A percentile compares a stretch with the other conserved stretches of the same genome.
Evolutionary conservation across 2,888 invertebrate genomes (phyloP).

Genomic region (Cactoblastis cactorum): DNA sequence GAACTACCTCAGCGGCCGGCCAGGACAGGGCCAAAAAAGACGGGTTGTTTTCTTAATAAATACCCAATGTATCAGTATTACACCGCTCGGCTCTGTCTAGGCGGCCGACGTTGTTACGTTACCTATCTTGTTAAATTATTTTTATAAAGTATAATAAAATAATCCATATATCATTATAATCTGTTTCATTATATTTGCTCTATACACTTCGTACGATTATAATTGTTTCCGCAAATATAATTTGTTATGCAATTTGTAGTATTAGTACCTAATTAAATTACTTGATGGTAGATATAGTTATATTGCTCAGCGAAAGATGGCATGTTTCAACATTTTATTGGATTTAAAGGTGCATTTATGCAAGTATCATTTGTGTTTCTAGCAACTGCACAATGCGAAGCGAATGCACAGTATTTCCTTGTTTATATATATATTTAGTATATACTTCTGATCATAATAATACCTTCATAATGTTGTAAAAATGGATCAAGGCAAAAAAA

Average conservation of each 20-base stretch:
- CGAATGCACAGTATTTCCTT: too few relatives aligned
- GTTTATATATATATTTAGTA: too few relatives aligned
- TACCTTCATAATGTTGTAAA: too few relatives aligned
- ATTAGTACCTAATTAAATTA: too few relatives aligned
- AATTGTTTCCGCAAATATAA: too few relatives aligned
- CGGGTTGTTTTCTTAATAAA: not conserved
- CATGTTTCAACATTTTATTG: not conserved
- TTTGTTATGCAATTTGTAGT: too few relatives aligned
- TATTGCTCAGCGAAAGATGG: not conserved
- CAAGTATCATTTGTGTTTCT: not conserved
- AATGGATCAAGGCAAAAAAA: too few relatives aligned
- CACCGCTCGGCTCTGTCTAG: slow-evolving; percentile 7
- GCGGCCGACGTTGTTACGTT: slow-evolving; percentile 18
- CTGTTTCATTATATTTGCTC: not conserved
- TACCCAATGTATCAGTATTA: slow-evolving; percentile 48
- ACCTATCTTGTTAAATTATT: slow-evolving; percentile 33
- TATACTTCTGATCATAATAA: too few relatives aligned
- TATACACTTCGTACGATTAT: not conserved
- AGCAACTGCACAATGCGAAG: not conserved
- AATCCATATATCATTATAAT: not conserved
- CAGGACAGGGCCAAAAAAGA: not conserved
- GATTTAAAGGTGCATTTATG: too few relatives aligned
- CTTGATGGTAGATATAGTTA: not conserved
- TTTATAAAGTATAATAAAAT: slow-evolving; percentile 31
- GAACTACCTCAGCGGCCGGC: slow-evolving; percentile 44